Evolutionary conservation across 2,888 invertebrate species (phyloP), one percentile per base, ranked within the genome.

Genomic region (Meliscaeva auricollis): DNA sequence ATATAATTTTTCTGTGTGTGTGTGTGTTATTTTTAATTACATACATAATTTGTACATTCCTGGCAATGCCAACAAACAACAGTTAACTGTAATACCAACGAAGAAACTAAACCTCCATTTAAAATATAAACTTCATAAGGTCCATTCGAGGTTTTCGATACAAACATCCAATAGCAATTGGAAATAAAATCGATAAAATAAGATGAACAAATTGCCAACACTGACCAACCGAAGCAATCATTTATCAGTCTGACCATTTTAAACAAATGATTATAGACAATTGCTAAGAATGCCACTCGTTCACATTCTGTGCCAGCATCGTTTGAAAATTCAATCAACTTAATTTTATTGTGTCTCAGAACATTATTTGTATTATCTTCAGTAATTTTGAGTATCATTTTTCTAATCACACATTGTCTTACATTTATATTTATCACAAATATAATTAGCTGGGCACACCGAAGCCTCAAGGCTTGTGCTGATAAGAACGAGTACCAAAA

Each of bases 171-270:
- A 80, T 91, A 92, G 0, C 89, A 89, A 74, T 90, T 91, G 3
- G 89, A 88, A 0, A 92, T 90, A 20, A 92, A 90, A 78, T 91
- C 89, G 2, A 91, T 88, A 73, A 92, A 90, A 60, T 90, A 89
- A 48, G 89, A 85, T 13, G 90, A 87, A 7, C 89, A 89, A 4
- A 91, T 87, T 1, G 88, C 88, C 32, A 92, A 76, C 54, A 92
- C 75, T 0, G 91, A 90, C 91, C 91, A 92, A 15, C 92, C 92
- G 56, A 89, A 91, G 66, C 89, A 89, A 48, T 89, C 88, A 78
- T 91, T 92, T 2, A 88, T 60, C n/a, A 88, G 54, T 58, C 75
- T 87, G 13, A 89, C 87, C 2, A 88, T 30, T 68, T 89, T 89
- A 80, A 89, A 91, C 17, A 92, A 82, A n/a, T 90, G 89, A 8